These are phyloP conservation scores for Liparis tanakae DNA, from an alignment of 2,797 vertebrate genomes.

Conservation along the genomic window DNA sequence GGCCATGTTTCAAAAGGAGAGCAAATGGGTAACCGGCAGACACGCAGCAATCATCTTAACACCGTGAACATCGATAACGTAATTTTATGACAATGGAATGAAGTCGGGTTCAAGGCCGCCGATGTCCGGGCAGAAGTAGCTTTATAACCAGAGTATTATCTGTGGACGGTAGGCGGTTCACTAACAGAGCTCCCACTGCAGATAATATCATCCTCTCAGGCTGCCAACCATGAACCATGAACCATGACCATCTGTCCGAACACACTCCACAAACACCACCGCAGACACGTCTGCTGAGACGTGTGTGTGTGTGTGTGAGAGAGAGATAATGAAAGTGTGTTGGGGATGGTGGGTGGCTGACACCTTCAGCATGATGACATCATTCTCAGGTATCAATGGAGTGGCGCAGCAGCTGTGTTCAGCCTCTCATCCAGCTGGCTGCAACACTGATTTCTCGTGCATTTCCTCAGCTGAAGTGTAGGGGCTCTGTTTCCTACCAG, in stretches of 20 bases:
- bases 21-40: slow-evolving; percentile 7
- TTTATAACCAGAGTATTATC: slow-evolving; percentile 34
- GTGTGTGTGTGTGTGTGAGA: slow-evolving; percentile 21
- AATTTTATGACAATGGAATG: slow-evolving; percentile 6
- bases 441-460: slow-evolving; percentile 55
- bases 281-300: slow-evolving; percentile 42
- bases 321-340: slow-evolving; percentile 50
- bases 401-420: slow-evolving; percentile 79
- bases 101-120: background rate
- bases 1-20: background rate
- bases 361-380: slow-evolving; percentile 82
- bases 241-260: slow-evolving; percentile 64
- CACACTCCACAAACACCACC: slow-evolving; percentile 12
- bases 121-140: slow-evolving; percentile 1
- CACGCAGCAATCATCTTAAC: background rate
- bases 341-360: slow-evolving; percentile 50
- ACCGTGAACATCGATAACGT: background rate
- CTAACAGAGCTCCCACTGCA: slow-evolving; percentile 45
- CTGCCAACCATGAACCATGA: slow-evolving; percentile 59
- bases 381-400: slow-evolving; percentile 81
- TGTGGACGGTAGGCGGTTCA: slow-evolving; percentile 29
- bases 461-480: slow-evolving; percentile 54
- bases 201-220: slow-evolving; percentile 54
- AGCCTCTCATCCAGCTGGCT: slow-evolving; percentile 66
- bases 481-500: slow-evolving; percentile 62